phyloP scores from a whole-genome alignment of 1,140 invertebrate species.

The Phenacoccus solenopsis region DNA sequence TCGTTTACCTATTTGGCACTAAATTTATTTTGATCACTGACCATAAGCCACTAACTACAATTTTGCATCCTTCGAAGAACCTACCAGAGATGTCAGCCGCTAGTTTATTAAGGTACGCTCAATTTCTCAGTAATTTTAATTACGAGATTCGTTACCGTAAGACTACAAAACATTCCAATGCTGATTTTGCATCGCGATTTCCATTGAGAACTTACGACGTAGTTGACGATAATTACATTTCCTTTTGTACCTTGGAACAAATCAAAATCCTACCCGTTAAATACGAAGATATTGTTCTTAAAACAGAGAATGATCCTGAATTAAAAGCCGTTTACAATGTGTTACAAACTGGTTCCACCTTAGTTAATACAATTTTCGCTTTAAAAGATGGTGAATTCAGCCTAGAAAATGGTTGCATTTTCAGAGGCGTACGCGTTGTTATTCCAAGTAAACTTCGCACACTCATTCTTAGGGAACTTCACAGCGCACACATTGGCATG shows the following conservation, averaged over 20 bases:
- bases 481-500: conserved; percentile 36
- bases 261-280: background rate
- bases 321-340: background rate
- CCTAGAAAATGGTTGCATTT: conserved; percentile 23
- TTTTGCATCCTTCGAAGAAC: conserved; percentile 33
- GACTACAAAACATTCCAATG: conserved; percentile 26
- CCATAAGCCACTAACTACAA: conserved; percentile 36
- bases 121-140: conserved; percentile 32
- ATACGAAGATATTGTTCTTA: background rate
- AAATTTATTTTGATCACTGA: conserved; percentile 37
- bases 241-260: background rate
- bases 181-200: conserved; percentile 30
- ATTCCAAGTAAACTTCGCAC: conserved; percentile 27
- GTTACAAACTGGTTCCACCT: background rate
- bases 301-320: conserved; percentile 8
- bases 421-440: conserved; percentile 29
- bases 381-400: conserved; percentile 23
- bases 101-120: conserved; percentile 31
- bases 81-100: conserved; percentile 28
- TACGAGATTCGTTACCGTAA: conserved; percentile 31
- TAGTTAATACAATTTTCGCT: background rate
- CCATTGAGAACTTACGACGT: too few relatives aligned
- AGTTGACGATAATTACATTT: too few relatives aligned
- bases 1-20: conserved; percentile 36
- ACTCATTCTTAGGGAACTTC: conserved; percentile 31